Evolutionary conservation across 2,888 invertebrate genomes (phyloP), one percentile per base, ranked within the genome.

Genomic region (Nephrocerus scutellatus): DNA sequence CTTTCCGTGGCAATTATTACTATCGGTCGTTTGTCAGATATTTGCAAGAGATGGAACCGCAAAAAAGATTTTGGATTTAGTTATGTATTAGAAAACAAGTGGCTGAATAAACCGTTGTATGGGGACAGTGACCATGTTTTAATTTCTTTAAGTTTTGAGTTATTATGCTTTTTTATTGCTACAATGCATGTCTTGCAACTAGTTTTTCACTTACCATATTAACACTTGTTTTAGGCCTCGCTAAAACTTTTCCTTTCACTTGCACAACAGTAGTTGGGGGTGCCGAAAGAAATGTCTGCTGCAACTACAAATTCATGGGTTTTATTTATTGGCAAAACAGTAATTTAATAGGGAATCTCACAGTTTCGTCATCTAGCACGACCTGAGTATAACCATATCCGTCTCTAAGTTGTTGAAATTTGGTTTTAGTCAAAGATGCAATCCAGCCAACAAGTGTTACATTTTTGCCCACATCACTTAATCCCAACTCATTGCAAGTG

Each of bases 301-400:
- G 45, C 39, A 60, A 43, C 57, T 62, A 36, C 6, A 50, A 47
- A 35, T 30, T 18, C 10, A 14, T n/a, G 21, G 29, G 2, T 20
- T n/a, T 10, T 30, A 22, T 24, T 19, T 28, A 9, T 15, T 14
- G 6, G 8, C 13, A 15, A 34, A 26, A 15, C 10, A 10, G 20
- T 18, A 6, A 14, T 4, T 25, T 7, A 13, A 24, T 18, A 3
- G 10, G 12, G 2, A 3, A 37, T 45, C 51, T 42, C 44, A 66
- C 65, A 37, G 54, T 37, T 50, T 62, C 56, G 44, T 66, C 61
- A 15, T 68, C 66, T 21, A 70, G 58, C 38, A 71, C 60, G 4
- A 70, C 58, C 52, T 71, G 71, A 0, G 68, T 67, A 31, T 62
- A 62, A 1, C 71, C 71, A 44, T 71, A 67, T 9, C 71, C 71